Conservation (phyloP, 1,140 invertebrate species). For the Brachionus paranguensis region DNA sequence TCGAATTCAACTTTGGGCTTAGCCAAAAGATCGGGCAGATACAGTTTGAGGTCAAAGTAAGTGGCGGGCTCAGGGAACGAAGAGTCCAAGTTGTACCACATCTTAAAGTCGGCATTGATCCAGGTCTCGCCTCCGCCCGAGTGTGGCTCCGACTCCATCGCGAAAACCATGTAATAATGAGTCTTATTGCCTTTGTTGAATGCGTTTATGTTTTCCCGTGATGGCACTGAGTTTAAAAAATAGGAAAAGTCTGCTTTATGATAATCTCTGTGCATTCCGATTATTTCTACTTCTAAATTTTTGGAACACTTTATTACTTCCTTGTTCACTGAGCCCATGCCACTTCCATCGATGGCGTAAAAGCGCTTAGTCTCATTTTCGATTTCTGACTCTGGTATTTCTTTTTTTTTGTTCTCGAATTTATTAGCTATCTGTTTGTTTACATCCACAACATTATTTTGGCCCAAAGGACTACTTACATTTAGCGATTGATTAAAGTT, state of each 20-base stretch:
- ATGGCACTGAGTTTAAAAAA: conserved; percentile 22
- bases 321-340: not conserved
- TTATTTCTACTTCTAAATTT: conserved; percentile 21
- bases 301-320: conserved; percentile 5
- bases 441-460: not conserved
- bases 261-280: not conserved
- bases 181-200: conserved; percentile 1
- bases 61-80: conserved; percentile 38
- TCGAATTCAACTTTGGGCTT: conserved; percentile 15
- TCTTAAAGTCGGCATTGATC: conserved; percentile 16
- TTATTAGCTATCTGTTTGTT: not conserved
- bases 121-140: not conserved
- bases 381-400: not conserved
- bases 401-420: not conserved
- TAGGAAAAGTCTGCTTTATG: conserved; percentile 26
- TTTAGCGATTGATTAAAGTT: not conserved
- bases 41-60: conserved; percentile 23
- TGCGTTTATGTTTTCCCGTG: not conserved
- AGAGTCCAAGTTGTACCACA: conserved; percentile 39
- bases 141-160: conserved; percentile 30
- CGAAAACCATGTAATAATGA: conserved; percentile 34
- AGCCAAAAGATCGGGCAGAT: conserved; percentile 2
- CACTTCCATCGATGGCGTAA: conserved; percentile 14
- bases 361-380: not conserved
- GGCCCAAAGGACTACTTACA: not conserved